Base-by-base conservation (phyloP, 2,888 invertebrate species). In the Lepidocyrtoides sp. region DNA sequence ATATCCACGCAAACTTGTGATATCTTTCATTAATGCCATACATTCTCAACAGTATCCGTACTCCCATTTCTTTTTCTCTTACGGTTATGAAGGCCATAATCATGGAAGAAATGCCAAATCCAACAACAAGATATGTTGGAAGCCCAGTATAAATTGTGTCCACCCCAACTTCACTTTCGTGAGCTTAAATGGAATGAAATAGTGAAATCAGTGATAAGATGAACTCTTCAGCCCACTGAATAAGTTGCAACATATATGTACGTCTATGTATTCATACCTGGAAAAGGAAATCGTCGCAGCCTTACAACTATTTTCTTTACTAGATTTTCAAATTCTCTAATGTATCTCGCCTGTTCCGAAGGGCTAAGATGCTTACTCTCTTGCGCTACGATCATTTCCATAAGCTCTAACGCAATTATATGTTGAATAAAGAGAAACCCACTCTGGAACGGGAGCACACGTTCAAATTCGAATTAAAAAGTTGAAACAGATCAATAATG, bases 351-450 rank as follows among this genome's bases (percentile, higher is more conserved):
- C 36, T 63, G 12, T 72, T 20, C 10, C 7, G 75, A 14, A n/a
- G 41, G 63, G 8, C 4, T 23, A 44, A 4, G 0, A 4, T 41
- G n/a, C 14, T 41, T 41, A 26, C n/a, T n/a, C 63, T 63, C 36
- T 17, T 63, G 20, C 72, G 8, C 0, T 29, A 75, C 54, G 10
- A 75, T 60, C 0, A 69, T 69, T 63, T 84, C 72, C n/a, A 75
- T 79, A 0, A 89, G 23, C 51, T 89, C 69, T 20, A 41, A 20
- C 2, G 84, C 79, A 12, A 91, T 36, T 0, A 54, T 60, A 51
- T 89, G 69, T 23, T 91, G 91, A 41, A 91, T 81, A 23, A 66
- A 72, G 8, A 91, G 82, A 69, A 89, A 91, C 10, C 91, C 91
- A 48, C 66, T 60, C 75, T 75, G 26, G 10, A 75, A 41, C 14